Evolutionary conservation across 1,140 invertebrate genomes (phyloP).

Genomic region (Papilio polytes): DNA sequence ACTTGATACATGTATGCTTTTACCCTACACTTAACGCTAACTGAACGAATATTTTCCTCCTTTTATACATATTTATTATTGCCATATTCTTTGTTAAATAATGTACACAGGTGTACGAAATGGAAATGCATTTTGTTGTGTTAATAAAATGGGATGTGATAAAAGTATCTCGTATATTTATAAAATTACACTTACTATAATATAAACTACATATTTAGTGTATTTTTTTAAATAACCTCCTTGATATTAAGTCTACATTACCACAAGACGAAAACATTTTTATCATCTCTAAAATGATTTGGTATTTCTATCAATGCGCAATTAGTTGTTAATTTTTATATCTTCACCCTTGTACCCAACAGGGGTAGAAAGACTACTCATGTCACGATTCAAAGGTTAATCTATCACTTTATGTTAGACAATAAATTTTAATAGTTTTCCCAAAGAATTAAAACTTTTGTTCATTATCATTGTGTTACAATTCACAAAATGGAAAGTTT

Average conservation of each 20-base stretch:
- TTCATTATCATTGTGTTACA: not conserved
- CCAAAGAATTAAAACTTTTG: not conserved
- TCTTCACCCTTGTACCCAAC: too few species aligned
- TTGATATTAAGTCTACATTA: too few species aligned
- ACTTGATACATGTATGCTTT: conserved; percentile 49
- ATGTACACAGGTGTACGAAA: not conserved
- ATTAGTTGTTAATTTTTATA: too few species aligned
- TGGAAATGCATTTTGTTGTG: not conserved
- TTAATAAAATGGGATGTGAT: not conserved
- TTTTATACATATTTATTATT: conserved; percentile 9
- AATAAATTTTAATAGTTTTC: not conserved
- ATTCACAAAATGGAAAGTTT: conserved; percentile 1
- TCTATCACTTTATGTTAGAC: not conserved
- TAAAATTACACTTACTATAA: too few species aligned
- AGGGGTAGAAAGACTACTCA: too few species aligned
- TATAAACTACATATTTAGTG: too few species aligned
- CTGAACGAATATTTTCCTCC: not conserved
- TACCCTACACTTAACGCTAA: conserved; percentile 44
- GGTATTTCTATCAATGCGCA: too few species aligned
- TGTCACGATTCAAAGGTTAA: not conserved
- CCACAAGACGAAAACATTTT: too few species aligned
- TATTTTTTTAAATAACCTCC: too few species aligned
- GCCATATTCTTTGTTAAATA: not conserved
- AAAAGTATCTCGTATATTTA: not conserved
- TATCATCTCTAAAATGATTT: too few species aligned